Conservation (phyloP, 2,797 vertebrate genomes). For the Notoglanidium macrostoma region DNA sequence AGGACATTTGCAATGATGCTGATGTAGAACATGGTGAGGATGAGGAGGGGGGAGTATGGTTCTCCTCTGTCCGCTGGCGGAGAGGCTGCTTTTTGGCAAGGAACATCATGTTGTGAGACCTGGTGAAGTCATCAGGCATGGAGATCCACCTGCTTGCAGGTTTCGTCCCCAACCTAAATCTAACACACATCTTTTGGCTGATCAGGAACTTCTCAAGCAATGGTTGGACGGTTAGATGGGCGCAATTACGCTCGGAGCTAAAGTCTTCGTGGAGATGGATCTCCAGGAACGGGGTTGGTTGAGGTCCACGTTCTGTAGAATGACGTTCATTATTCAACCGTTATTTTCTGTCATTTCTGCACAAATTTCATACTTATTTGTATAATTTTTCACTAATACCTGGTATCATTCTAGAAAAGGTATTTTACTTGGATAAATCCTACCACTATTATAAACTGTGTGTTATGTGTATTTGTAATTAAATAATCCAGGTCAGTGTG, state of each 20-base stretch:
- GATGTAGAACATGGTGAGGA: no score
- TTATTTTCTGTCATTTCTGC: neutral
- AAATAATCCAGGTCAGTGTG: constrained; percentile 4
- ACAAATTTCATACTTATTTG: neutral
- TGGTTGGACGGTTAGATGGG: no score
- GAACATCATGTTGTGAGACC: neutral
- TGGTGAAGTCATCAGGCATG: neutral
- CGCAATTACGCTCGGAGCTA: no score
- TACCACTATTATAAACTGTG: neutral
- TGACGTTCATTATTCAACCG: neutral
- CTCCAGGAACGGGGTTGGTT: no score
- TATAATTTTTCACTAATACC: neutral
- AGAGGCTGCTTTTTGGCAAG: neutral
- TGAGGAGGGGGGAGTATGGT: neutral
- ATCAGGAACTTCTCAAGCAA: no score
- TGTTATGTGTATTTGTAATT: neutral
- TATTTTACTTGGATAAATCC: neutral
- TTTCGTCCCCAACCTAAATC: no score
- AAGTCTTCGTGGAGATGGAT: no score
- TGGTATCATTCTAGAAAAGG: neutral
- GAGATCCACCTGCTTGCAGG: no score
- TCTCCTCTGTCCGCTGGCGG: neutral
- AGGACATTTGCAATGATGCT: neutral
- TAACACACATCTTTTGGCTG: no score
- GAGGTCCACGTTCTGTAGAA: neutral